phyloP scores from a whole-genome alignment of 2,888 invertebrate species.

The Phymatocera aterrima region DNA sequence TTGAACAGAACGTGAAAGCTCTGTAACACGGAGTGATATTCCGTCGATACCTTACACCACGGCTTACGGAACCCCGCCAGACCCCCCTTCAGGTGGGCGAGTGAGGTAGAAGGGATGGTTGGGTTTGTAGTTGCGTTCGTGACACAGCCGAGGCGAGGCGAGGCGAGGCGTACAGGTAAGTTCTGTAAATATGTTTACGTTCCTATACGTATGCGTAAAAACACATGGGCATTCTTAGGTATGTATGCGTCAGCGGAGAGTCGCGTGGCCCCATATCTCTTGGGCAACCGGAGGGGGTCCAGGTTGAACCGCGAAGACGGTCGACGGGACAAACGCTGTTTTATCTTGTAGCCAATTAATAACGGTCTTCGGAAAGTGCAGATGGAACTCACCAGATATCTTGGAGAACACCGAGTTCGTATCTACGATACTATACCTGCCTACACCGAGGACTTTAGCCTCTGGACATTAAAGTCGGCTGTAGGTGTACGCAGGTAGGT shows the following conservation, averaged over 20 bases:
- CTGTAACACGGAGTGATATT: slow-evolving; percentile 35
- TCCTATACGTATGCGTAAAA: not conserved
- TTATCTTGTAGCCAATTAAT: slow-evolving; percentile 74
- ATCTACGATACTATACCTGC: not conserved
- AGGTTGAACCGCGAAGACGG: slow-evolving; percentile 64
- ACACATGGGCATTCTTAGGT: not conserved
- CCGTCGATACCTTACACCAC: slow-evolving; percentile 14
- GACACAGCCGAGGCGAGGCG: not conserved
- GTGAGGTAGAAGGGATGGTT: slow-evolving; percentile 20
- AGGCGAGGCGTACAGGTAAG: not conserved
- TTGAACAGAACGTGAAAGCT: slow-evolving; percentile 36
- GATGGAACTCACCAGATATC: slow-evolving; percentile 39
- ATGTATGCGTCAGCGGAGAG: slow-evolving; percentile 28
- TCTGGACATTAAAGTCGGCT: not conserved
- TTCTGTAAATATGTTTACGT: not conserved
- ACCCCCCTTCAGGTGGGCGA: slow-evolving; percentile 35
- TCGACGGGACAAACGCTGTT: slow-evolving; percentile 69
- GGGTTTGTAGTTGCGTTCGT: not conserved
- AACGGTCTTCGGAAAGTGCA: slow-evolving; percentile 59
- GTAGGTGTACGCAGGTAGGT: too few species aligned
- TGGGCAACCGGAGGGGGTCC: slow-evolving; percentile 68
- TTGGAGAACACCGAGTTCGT: too few species aligned
- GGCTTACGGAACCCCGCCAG: not conserved
- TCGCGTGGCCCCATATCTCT: slow-evolving; percentile 72
- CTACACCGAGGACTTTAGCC: slow-evolving; percentile 3